Base-by-base conservation (phyloP, 92 coral and sea anemone species). In the Porites evermanni region DNA sequence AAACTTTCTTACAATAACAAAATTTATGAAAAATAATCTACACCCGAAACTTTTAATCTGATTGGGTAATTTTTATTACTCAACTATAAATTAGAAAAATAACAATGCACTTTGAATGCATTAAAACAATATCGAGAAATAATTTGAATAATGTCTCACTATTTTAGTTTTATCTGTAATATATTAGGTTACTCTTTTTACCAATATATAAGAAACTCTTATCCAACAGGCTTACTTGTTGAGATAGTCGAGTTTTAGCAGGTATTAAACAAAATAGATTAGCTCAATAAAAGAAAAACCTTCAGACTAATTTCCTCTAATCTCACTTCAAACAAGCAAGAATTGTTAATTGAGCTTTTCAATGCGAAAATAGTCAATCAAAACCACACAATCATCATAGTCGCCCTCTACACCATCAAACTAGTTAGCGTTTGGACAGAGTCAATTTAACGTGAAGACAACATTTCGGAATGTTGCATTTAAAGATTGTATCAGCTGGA, bases 121-220 rank as follows among this genome's bases (percentile, higher is more conserved):
- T 47, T 65, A 0, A 47, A 79, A 20, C 65, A 10, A 64, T 11
- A 79, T 59, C 72, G 50, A 79, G 71, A 19, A 79, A 64, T 65
- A 66, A 50, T 64, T 26, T 50, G 50, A 79, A 64, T 52, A 50
- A 63, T 65, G 11, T 63, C 6, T 78, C 8, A 14, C 53, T 8
- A 19, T 64, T 64, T 19, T 11, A 32, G 51, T 47, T 64, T 7
- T 44, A 44, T 23, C 12, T 66, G 54, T 79, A 23, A 52, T 79
- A 79, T 79, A 79, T 79, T 79, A 79, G 8, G 64, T 23, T 67
- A 79, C 60, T 79, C 74, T 79, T 79, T 63, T 47, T 65, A 79
- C 67, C 63, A 50, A 10, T 26, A 79, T 8, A 63, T 64, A 47
- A 63, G 18, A 64, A 13, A 77, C 17, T 29, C 53, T 38, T 64